These are phyloP conservation scores for Strigamia maritima DNA, from an alignment of 2,888 invertebrate species.

Conservation along the genomic window DNA sequence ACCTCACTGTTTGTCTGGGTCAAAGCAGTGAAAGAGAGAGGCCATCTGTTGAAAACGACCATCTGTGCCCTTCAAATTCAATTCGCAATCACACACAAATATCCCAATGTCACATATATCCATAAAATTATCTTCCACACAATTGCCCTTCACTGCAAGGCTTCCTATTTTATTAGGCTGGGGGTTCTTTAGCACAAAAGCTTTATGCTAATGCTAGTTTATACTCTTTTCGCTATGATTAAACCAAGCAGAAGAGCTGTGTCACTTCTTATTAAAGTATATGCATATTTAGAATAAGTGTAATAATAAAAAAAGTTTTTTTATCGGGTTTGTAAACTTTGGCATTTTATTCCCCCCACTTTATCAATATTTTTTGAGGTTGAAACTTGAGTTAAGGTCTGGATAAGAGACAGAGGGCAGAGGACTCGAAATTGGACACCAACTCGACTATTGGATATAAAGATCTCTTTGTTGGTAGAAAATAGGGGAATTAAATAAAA, in stretches of 20 bases:
- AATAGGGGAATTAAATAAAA: not conserved
- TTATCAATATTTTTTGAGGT: not conserved
- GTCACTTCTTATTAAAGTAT: not conserved
- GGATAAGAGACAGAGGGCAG: constrained; percentile 23
- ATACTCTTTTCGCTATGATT: not conserved
- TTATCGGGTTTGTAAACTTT: not conserved
- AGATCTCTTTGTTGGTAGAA: not conserved
- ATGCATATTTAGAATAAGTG: not conserved
- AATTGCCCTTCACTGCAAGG: not conserved
- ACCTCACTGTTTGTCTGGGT: constrained; percentile 19
- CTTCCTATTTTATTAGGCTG: not conserved
- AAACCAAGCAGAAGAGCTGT: not conserved
- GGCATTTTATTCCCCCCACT: not conserved
- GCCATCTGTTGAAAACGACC: constrained; percentile 27
- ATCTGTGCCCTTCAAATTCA: constrained; percentile 26
- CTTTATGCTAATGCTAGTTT: constrained; percentile 6
- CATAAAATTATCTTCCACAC: constrained; percentile 15
- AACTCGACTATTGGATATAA: not conserved
- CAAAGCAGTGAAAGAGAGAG: not conserved
- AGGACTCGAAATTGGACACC: constrained; percentile 7
- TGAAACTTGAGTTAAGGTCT: not conserved
- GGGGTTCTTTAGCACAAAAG: constrained; percentile 2
- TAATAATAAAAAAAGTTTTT: not conserved
- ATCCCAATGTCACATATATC: not conserved
- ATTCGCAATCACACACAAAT: constrained; percentile 13